Conservation (phyloP, 2,113 vertebrate genomes). For the Rhabdornis inornatus region DNA sequence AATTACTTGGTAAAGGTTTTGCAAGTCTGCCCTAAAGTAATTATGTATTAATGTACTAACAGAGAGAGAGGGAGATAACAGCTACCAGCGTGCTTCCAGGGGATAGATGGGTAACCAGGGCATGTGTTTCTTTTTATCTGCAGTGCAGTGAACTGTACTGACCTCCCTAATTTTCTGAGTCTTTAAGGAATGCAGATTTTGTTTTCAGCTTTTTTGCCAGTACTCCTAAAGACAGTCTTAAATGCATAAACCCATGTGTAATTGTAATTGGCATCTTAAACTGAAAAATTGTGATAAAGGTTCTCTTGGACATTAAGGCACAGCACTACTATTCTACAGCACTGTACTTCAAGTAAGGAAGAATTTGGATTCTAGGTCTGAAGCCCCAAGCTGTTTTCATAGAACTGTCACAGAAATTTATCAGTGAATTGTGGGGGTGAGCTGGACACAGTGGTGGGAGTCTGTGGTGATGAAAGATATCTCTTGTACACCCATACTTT, state of each 20-base stretch:
- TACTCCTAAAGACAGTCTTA: not conserved
- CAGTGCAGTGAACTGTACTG: not conserved
- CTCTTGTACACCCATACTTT: not conserved
- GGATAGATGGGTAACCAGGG: not conserved
- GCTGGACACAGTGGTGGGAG: not conserved
- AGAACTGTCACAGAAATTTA: not conserved
- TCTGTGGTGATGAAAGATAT: not conserved
- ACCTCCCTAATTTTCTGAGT: not conserved
- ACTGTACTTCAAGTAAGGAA: not conserved
- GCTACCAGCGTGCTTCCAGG: not conserved
- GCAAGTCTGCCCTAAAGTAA: not conserved
- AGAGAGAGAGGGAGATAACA: not conserved
- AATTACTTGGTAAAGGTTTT: not conserved
- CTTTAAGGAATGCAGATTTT: not conserved
- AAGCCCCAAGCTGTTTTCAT: not conserved
- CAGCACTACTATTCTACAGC: not conserved
- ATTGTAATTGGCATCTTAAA: not conserved
- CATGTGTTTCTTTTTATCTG: not conserved
- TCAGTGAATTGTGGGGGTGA: not conserved
- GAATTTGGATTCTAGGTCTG: not conserved
- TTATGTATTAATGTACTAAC: not conserved
- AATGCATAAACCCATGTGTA: not conserved
- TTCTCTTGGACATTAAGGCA: not conserved
- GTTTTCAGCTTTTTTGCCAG: not conserved
- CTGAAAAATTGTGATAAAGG: not conserved